Evolutionary conservation across 1,140 invertebrate species (phyloP), one percentile per base, ranked within the genome.

Genomic region (Pseudoatta argentina): DNA sequence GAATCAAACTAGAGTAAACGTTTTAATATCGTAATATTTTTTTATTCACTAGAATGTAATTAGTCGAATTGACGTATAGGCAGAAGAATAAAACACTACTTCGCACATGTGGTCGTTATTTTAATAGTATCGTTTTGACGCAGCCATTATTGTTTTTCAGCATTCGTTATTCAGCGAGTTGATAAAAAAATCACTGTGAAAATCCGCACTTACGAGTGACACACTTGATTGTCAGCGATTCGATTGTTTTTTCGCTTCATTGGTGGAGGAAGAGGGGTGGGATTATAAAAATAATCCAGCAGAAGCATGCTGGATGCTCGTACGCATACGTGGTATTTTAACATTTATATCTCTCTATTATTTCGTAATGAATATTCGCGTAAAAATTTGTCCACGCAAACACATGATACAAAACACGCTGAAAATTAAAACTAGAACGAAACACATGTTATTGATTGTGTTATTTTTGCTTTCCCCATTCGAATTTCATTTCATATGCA

Each of bases 201-300:
- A 81, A 71, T 59, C 39, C 24, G 7, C 67, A 73, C 55, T 83
- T 83, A 75, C 18, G 34, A 44, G 27, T 57, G 69, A 83, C 39
- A 48, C 55, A 51, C 59, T 75, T 83, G 69, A 83, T 72, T 73
- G 69, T 14, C 67, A 55, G 34, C 53, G 44, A 73, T 75, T 61
- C 39, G 71, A 83, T 73, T 73, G 69, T 83, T 61, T 73, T 55
- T 39, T 18, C 44, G 12, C 57, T 69, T 21, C 30, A 14, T 34
- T 51, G 24, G 5, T 5, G 5, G 59, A 7, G 14, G 8, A 39
- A 1, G 4, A 6, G 12, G 44, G 34, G 21, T 61, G 24, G 14
- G 27, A 83, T 75, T 83, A 83, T 75, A 75, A 83, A 83, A 75
- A 83, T 83, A 75, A 73, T 83, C 55, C 79, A 18, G 39, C 67